phyloP scores from a whole-genome alignment of 2,113 vertebrate genomes.

The Lota lota region DNA sequence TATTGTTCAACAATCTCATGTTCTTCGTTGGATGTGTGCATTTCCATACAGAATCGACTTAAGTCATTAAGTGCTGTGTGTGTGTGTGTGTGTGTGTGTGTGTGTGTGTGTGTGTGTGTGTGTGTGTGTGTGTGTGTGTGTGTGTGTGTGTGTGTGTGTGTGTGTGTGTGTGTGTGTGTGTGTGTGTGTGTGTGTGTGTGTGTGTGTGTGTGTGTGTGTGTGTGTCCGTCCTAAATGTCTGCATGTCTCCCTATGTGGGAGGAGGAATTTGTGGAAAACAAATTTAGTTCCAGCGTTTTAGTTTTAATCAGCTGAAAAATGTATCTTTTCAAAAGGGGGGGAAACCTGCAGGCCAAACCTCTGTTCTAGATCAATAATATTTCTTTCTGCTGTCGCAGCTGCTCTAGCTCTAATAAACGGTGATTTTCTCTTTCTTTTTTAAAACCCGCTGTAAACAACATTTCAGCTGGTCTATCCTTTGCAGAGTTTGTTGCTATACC shows the following conservation, averaged over 20 bases:
- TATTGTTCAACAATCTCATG: no score
- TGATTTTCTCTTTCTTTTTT: slow-evolving; percentile 8
- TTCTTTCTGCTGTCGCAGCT: slow-evolving; percentile 10
- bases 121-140: not conserved
- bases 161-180: not conserved
- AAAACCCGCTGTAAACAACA: slow-evolving; percentile 3
- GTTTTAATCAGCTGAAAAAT: slow-evolving; percentile 29
- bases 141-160: not conserved
- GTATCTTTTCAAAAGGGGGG: slow-evolving; percentile 6
- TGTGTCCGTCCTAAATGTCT: not conserved
- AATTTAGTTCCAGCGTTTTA: slow-evolving; percentile 29
- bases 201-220: not conserved
- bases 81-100: not conserved
- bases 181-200: not conserved
- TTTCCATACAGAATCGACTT: no score
- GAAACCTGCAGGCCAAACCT: not conserved
- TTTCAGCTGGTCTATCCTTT: not conserved
- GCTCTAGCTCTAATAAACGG: slow-evolving; percentile 15
- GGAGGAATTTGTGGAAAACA: slow-evolving; percentile 23
- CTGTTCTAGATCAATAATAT: slow-evolving; percentile 31
- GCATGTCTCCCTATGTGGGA: not conserved
- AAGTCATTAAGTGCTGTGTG: no score
- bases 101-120: not conserved
- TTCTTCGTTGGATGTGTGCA: no score
- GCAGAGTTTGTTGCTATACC: not conserved